These are phyloP conservation scores for Spodoptera exigua DNA, from an alignment of 2,888 invertebrate genomes.

Conservation along the genomic window DNA sequence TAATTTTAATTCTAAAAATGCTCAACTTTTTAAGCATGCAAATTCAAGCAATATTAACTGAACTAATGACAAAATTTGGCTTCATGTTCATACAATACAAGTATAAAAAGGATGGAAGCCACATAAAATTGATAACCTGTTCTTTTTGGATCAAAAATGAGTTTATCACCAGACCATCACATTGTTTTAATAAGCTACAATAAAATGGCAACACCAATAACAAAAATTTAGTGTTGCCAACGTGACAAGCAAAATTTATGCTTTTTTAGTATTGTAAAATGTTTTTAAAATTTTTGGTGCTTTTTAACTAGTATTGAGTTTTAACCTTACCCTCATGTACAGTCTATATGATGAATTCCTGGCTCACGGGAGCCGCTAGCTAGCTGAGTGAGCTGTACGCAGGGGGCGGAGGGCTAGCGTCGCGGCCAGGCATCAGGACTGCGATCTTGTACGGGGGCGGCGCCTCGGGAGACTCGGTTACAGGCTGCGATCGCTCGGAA, in stretches of 20 bases:
- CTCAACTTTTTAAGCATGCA: too few species aligned
- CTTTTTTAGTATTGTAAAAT: slow-evolving; percentile 17
- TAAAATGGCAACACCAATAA: slow-evolving; percentile 6
- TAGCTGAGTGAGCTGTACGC: slow-evolving; percentile 93
- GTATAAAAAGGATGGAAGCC: slow-evolving; percentile 35
- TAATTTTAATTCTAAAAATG: slow-evolving; percentile 9
- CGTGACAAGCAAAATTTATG: slow-evolving; percentile 21
- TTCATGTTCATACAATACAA: slow-evolving; percentile 3
- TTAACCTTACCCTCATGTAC: slow-evolving; percentile 58
- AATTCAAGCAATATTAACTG: slow-evolving; percentile 7
- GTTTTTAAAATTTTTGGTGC: slow-evolving; percentile 12
- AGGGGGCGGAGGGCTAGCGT: slow-evolving; percentile 89
- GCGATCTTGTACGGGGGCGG: slow-evolving; percentile 96
- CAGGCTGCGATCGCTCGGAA: slow-evolving; percentile 61
- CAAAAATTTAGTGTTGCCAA: slow-evolving; percentile 10
- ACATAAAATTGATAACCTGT: slow-evolving; percentile 2
- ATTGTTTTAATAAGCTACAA: slow-evolving; percentile 15
- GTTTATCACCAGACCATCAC: slow-evolving; percentile 4
- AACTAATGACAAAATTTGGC: slow-evolving; percentile 17
- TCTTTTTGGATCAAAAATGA: too few species aligned
- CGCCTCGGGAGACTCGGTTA: slow-evolving; percentile 72
- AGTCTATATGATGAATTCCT: slow-evolving; percentile 81
- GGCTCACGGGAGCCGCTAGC: slow-evolving; percentile 74
- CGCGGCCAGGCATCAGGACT: slow-evolving; percentile 91
- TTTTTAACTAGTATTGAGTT: slow-evolving; percentile 9